Evolutionary conservation across 2,113 vertebrate species (phyloP).

Genomic region (Gavia stellata): DNA sequence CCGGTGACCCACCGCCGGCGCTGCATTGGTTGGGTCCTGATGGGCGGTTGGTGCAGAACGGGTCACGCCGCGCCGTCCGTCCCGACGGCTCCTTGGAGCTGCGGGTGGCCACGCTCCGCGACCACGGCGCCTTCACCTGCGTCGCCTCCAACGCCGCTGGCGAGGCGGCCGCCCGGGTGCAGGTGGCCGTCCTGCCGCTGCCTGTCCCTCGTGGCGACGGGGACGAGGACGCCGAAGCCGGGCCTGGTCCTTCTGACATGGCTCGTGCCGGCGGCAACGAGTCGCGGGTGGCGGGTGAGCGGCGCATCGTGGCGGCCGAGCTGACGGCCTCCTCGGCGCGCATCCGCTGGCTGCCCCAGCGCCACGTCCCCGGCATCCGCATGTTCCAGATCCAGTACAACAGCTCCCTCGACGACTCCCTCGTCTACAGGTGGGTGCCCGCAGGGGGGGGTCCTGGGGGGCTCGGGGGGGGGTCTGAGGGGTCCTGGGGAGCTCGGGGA

Average conservation of each 20-base stretch:
- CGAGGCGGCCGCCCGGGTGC: constrained; percentile 83
- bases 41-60: constrained; percentile 88
- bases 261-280: constrained; percentile 87
- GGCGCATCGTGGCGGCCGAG: constrained; percentile 71
- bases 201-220: constrained; percentile 72
- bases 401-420: constrained; percentile 86
- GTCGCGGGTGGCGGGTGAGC: constrained; percentile 71
- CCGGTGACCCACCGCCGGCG: constrained; percentile 86
- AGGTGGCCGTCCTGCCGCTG: constrained; percentile 85
- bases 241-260: constrained; percentile 88
- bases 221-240: constrained; percentile 59
- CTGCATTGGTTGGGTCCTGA: constrained; percentile 92
- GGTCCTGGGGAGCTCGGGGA: no score
- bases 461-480: no score
- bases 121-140: constrained; percentile 89
- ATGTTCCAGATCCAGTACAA: constrained; percentile 97
- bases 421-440: constrained; percentile 87
- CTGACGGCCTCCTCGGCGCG: constrained; percentile 84
- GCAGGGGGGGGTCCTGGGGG: no score
- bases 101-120: constrained; percentile 87
- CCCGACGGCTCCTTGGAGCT: constrained; percentile 90
- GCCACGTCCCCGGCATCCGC: constrained; percentile 86
- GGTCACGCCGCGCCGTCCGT: constrained; percentile 78
- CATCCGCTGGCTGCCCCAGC: constrained; percentile 88
- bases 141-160: constrained; percentile 92